phyloP scores from a whole-genome alignment of 2,888 invertebrate species.

The Agelastica alni region DNA sequence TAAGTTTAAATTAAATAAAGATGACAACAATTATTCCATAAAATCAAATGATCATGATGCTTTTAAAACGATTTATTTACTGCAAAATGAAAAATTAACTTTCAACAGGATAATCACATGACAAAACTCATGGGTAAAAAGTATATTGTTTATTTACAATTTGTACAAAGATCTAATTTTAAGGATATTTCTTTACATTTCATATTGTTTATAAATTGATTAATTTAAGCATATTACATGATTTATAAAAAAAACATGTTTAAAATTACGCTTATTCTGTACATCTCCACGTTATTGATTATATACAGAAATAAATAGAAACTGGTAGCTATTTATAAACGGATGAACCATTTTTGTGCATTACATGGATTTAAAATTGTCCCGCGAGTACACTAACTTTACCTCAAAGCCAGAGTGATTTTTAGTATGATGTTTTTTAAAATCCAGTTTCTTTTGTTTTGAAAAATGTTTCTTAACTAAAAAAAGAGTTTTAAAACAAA shows the following conservation, averaged over 20 bases:
- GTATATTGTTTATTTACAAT: conserved; percentile 44
- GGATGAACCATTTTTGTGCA: neutral
- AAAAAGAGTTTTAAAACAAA: too few species aligned
- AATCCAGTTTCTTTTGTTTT: too few species aligned
- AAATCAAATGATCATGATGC: neutral
- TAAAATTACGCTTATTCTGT: conserved; percentile 7
- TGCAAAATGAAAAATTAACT: conserved; percentile 24
- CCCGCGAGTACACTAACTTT: too few species aligned
- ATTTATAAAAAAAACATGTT: too few species aligned
- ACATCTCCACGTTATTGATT: neutral
- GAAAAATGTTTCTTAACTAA: too few species aligned
- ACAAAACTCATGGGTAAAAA: conserved; percentile 42
- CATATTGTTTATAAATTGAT: conserved; percentile 14
- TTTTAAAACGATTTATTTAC: conserved; percentile 23
- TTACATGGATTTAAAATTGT: too few species aligned
- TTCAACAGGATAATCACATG: conserved; percentile 21
- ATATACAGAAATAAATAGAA: conserved; percentile 16
- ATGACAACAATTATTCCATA: neutral
- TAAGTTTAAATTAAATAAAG: too few species aligned
- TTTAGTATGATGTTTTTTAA: too few species aligned
- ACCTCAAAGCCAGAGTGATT: too few species aligned
- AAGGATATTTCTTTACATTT: conserved; percentile 17
- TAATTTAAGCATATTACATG: conserved; percentile 3
- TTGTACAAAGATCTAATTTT: conserved; percentile 37
- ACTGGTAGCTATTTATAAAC: neutral